Evolutionary conservation across 92 coral and sea anemone species (phyloP).

Genomic region (Paragorgia papillata): DNA sequence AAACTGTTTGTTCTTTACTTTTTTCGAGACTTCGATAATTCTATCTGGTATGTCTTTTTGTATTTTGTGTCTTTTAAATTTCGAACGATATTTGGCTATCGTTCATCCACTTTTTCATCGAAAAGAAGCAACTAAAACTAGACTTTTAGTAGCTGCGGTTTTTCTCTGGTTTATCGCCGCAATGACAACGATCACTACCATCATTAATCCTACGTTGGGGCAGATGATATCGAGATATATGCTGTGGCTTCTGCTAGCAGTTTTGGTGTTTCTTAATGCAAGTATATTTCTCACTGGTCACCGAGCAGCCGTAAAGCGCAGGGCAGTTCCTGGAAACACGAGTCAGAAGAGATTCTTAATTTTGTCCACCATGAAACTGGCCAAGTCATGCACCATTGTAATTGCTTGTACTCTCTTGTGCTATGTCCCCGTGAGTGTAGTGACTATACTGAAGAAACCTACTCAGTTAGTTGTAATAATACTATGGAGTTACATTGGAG

Average conservation of each 20-base stretch:
- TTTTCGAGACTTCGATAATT: neutral
- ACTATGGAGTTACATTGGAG: neutral
- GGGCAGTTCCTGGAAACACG: neutral
- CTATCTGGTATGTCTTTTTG: neutral
- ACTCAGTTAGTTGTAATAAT: neutral
- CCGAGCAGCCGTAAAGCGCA: neutral
- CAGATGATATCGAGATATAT: neutral
- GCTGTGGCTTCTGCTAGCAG: neutral
- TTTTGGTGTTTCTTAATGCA: neutral
- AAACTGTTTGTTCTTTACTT: neutral
- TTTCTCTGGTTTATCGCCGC: neutral
- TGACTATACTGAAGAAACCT: neutral
- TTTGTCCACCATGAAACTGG: neutral
- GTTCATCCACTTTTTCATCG: slow-evolving; percentile 16
- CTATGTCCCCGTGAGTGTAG: neutral
- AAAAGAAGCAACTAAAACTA: neutral
- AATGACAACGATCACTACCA: neutral
- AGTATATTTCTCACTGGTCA: neutral
- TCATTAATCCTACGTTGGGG: neutral
- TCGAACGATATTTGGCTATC: slow-evolving; percentile 13
- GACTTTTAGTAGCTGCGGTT: neutral
- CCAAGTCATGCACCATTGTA: slow-evolving; percentile 3
- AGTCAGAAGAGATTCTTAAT: neutral
- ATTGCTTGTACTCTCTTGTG: slow-evolving; percentile 18
- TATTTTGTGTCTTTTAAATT: slow-evolving; percentile 2